Base-by-base conservation (phyloP, 64 coral and sea anemone species). In the Pachyseris speciosa region DNA sequence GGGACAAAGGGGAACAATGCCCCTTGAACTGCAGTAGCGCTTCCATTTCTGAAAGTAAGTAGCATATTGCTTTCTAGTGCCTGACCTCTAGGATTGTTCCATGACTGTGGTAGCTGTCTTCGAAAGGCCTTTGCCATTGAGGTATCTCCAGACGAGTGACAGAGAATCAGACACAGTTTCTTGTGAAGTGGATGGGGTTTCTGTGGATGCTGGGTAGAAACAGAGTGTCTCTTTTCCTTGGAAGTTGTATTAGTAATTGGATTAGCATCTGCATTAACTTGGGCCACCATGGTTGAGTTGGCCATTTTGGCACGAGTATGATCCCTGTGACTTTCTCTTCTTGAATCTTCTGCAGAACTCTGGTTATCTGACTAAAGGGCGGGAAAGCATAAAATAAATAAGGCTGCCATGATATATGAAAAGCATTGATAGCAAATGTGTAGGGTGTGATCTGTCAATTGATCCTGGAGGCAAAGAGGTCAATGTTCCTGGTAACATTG, bases 271-370 rank as follows among this genome's bases (percentile, higher is more conserved):
- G 43, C 43, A 45, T 45, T 45, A 45, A 45, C 43, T 45, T 70
- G 27, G 76, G 88, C 74, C 63, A 91, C 75, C 88, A 83, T 7
- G 76, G 29, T 58, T 91, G 88, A 22, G 88, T 91, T 51, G 49
- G 42, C 88, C 77, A 70, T 38, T 83, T 40, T 10, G 88, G 88
- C 10, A 91, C 75, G 36, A 91, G 24, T 11, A 91, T 30, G 37
- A 78, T 32, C n/a, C 72, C 57, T 73, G 67, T 85, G 31, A 68
- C 55, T 41, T 43, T 85, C 34, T 92, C 75, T 26, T 85, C 59
- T 20, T 41, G 59, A 24, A 66, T 84, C 25, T 84, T 85, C 83
- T 68, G 30, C 9, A 66, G 24, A 45, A 85, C 83, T 32, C 65
- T 37, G 0, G 83, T 71, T 69, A 86, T 52, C 17, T 52, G 65